Evolutionary conservation across 2,113 vertebrate species (phyloP).

Genomic region (Chloroceryle aenea): DNA sequence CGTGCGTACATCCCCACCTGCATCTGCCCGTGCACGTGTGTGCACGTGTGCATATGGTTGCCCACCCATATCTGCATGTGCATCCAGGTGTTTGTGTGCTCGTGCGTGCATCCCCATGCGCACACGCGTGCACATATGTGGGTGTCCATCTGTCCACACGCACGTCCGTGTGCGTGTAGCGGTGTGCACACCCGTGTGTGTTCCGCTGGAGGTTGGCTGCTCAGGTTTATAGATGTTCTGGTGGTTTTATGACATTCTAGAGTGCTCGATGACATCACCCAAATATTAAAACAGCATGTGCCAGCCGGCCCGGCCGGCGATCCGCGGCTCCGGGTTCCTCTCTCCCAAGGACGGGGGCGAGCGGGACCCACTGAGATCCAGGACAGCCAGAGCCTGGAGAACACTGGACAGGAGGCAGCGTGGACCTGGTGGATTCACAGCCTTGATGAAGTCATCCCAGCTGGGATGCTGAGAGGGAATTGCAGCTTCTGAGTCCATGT

Average conservation of each 20-base stretch:
- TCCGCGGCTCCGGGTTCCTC: fast-evolving
- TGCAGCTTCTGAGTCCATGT: neutral
- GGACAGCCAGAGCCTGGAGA: neutral
- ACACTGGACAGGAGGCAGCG: fast-evolving
- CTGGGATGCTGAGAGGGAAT: neutral
- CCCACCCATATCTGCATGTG: neutral
- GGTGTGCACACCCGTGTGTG: neutral
- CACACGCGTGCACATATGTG: neutral
- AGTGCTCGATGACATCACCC: constrained; percentile 3
- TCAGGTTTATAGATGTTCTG: constrained; percentile 51
- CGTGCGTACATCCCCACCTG: too few relatives aligned
- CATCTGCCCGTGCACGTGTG: too few relatives aligned
- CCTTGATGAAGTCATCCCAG: neutral
- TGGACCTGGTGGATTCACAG: fast-evolving
- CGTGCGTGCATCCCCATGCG: fast-evolving
- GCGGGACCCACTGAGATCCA: fast-evolving
- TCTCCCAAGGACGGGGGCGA: fast-evolving
- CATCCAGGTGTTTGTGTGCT: fast-evolving
- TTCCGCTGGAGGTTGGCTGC: neutral
- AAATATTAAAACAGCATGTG: constrained; percentile 30
- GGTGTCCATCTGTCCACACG: too few relatives aligned
- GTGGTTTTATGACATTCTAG: neutral
- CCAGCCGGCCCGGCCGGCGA: neutral
- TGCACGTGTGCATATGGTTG: too few relatives aligned
- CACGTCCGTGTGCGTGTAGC: too few relatives aligned